A percentile compares a stretch with the other conserved stretches of the same genome.
These are phyloP conservation scores for Helicolenus hilgendorfi DNA, from an alignment of 2,797 vertebrate genomes.

Conservation along the genomic window DNA sequence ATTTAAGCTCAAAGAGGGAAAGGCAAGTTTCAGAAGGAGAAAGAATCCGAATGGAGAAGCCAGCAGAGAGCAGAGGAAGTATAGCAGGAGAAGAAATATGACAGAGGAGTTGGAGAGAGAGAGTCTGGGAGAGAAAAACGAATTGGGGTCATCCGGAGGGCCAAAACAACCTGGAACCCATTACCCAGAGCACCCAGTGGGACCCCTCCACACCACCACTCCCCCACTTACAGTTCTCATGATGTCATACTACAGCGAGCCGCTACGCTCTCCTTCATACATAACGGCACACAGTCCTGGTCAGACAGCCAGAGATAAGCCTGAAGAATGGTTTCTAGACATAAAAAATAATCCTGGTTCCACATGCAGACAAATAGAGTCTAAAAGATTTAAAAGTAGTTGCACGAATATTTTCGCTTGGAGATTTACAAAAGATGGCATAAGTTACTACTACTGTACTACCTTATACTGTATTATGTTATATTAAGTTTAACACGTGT, in stretches of 20 bases:
- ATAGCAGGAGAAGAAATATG: not conserved
- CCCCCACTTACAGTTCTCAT: constrained; percentile 82
- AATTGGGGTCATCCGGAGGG: constrained; percentile 55
- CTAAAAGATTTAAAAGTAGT: not conserved
- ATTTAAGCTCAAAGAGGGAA: not conserved
- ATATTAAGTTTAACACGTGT: not conserved
- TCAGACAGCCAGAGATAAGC: constrained; percentile 70
- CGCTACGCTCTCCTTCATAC: constrained; percentile 43
- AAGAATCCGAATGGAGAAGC: not conserved
- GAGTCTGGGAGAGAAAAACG: constrained; percentile 19
- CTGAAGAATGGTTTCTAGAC: constrained; percentile 54
- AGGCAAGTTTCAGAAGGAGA: not conserved
- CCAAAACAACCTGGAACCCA: constrained; percentile 81
- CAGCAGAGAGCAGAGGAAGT: not conserved
- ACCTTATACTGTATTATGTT: not conserved
- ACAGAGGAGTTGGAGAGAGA: constrained; percentile 8
- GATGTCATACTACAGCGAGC: constrained; percentile 78
- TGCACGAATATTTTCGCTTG: not conserved
- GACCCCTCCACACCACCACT: constrained; percentile 53
- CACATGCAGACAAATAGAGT: not conserved
- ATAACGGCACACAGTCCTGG: constrained; percentile 44
- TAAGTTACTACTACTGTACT: not conserved
- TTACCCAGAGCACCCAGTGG: constrained; percentile 67
- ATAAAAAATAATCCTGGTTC: constrained; percentile 3
- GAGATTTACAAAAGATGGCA: not conserved